Conservation (phyloP, 2,113 vertebrate species). For the Phocoena sinus region DNA sequence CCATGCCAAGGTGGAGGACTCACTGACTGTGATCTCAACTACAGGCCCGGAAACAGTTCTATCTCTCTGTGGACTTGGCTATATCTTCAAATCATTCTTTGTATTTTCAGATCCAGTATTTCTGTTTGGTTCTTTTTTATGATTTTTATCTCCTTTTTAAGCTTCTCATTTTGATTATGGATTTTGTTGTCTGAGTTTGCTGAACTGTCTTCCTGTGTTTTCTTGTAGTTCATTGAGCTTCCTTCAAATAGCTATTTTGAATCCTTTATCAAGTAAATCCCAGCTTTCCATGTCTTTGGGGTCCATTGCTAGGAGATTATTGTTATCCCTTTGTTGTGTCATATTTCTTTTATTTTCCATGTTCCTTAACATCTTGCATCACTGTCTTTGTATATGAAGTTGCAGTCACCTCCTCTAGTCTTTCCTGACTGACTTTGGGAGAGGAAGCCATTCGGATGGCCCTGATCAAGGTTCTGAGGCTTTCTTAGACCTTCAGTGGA, state of each 20-base stretch:
- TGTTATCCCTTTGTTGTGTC: not conserved
- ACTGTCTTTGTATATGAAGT: not conserved
- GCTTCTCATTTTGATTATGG: not conserved
- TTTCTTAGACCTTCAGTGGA: not conserved
- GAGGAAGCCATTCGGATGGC: not conserved
- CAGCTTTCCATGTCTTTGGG: not conserved
- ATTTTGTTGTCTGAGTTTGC: not conserved
- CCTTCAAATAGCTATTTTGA: not conserved
- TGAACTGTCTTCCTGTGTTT: not conserved
- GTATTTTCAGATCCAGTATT: not conserved
- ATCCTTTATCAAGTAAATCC: not conserved
- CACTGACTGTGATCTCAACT: not conserved
- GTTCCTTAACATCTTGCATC: not conserved
- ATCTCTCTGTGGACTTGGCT: not conserved
- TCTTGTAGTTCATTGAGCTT: not conserved
- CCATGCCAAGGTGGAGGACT: not conserved
- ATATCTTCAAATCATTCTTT: not conserved
- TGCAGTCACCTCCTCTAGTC: not conserved
- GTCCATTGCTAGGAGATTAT: not conserved
- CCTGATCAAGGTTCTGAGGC: not conserved
- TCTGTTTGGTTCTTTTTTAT: not conserved
- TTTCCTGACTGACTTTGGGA: not conserved
- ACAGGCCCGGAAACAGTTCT: not conserved
- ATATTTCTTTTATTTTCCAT: not conserved
- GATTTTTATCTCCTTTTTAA: not conserved